A percentile compares a stretch with the other conserved stretches of the same genome.
phyloP scores from a whole-genome alignment of 2,888 invertebrate species.

The Leptopilina drosophilae region DNA sequence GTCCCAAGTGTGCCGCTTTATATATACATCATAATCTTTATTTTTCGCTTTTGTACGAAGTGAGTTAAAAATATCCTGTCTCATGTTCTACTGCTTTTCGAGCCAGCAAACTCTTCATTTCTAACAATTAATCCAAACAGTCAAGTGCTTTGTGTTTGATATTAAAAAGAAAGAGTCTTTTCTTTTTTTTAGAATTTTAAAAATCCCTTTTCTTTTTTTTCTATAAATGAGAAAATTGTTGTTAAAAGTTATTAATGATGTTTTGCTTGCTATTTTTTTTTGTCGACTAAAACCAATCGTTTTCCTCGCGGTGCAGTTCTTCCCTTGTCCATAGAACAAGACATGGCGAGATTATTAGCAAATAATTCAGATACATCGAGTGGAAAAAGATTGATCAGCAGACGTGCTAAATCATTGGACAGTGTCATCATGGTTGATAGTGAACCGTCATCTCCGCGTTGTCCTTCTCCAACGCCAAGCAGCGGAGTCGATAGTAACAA shows the following conservation, averaged over 20 bases:
- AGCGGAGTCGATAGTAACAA: conserved; percentile 92
- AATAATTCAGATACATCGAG: conserved; percentile 54
- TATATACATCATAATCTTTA: conserved; percentile 49
- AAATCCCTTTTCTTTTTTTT: neutral
- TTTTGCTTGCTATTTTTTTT: conserved; percentile 39
- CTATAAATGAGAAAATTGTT: neutral
- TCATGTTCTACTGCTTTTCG: conserved; percentile 55
- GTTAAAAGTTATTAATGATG: conserved; percentile 39
- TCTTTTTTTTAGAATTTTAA: neutral
- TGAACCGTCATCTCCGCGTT: conserved; percentile 82
- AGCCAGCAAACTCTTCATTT: conserved; percentile 52
- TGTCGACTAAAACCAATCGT: conserved; percentile 36
- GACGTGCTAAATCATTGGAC: conserved; percentile 74
- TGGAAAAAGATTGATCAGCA: conserved; percentile 65
- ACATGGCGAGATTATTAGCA: conserved; percentile 73
- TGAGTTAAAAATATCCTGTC: conserved; percentile 67
- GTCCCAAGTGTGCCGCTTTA: conserved; percentile 42
- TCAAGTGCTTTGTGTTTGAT: conserved; percentile 45
- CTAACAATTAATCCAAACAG: conserved; percentile 29
- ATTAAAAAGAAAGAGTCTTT: conserved; percentile 17
- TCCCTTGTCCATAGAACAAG: conserved; percentile 75
- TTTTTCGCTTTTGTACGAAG: conserved; percentile 64
- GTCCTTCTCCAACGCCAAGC: conserved; percentile 93
- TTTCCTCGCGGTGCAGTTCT: conserved; percentile 68
- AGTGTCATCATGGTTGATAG: conserved; percentile 76